Evolutionary conservation across 2,888 invertebrate species (phyloP).

Genomic region (Cantharis lateralis): DNA sequence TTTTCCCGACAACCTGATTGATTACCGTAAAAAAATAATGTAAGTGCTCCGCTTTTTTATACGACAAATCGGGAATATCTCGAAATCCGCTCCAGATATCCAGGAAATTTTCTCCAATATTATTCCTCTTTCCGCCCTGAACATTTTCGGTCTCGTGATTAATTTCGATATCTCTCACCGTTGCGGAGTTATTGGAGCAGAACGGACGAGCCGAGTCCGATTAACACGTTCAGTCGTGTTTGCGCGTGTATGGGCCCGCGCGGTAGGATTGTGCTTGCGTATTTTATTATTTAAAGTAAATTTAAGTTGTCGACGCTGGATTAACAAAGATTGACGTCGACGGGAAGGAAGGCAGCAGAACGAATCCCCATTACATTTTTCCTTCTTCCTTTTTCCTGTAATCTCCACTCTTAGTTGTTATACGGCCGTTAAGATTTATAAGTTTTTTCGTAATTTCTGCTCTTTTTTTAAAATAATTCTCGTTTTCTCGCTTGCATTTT

Average conservation of each 20-base stretch:
- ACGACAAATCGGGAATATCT: too few relatives aligned
- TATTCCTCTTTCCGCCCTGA: rapidly evolving
- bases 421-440: neutral
- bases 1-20: neutral
- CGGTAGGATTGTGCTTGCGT: too few relatives aligned
- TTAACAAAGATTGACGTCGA: neutral
- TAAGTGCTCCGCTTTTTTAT: neutral
- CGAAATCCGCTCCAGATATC: too few relatives aligned
- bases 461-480: neutral
- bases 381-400: neutral
- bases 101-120: too few relatives aligned
- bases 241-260: too few relatives aligned
- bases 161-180: too few relatives aligned
- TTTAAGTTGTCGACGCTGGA: neutral
- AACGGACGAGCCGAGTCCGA: too few relatives aligned
- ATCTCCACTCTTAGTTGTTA: neutral
- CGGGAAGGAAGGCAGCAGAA: neutral
- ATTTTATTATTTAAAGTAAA: neutral
- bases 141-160: too few relatives aligned
- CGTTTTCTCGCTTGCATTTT: neutral
- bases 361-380: neutral
- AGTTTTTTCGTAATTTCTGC: neutral
- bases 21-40: neutral
- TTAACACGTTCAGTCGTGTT: too few relatives aligned
- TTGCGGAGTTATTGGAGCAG: too few relatives aligned